A percentile compares a stretch with the other conserved stretches of the same genome.
Evolutionary conservation across 2,888 invertebrate species (phyloP).

Genomic region (Parthenolecanium corni): DNA sequence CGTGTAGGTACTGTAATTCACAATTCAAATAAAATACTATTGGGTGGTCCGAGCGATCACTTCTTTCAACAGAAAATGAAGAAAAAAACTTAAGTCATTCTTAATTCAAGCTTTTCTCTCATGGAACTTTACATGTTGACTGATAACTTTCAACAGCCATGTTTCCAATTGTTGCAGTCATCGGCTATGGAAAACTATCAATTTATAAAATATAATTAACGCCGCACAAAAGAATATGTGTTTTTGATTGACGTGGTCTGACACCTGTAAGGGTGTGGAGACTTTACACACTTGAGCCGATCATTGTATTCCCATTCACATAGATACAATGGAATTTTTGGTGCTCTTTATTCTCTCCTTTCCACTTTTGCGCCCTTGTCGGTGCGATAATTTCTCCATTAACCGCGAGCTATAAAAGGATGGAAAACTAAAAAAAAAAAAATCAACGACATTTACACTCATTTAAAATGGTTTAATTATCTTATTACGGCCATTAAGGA

Average conservation of each 20-base stretch:
- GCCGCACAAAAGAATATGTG: not conserved
- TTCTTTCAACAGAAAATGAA: too few relatives aligned
- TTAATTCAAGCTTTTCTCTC: too few relatives aligned
- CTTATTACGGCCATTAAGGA: constrained; percentile 8
- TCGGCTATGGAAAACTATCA: constrained; percentile 14
- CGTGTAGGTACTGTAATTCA: too few relatives aligned
- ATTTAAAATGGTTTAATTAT: constrained; percentile 15
- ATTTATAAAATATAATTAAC: constrained; percentile 8
- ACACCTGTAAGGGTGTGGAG: constrained; percentile 14
- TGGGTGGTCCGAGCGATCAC: too few relatives aligned
- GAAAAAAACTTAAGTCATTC: too few relatives aligned
- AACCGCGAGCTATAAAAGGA: not conserved
- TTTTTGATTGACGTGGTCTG: constrained; percentile 15
- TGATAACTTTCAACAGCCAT: not conserved
- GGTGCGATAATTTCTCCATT: not conserved
- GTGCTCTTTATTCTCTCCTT: not conserved
- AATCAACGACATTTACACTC: constrained; percentile 7
- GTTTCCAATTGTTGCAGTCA: constrained; percentile 16
- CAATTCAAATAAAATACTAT: too few relatives aligned
- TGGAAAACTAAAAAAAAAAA: not conserved
- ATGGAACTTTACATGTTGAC: too few relatives aligned
- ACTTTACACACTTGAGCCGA: not conserved
- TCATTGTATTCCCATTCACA: not conserved
- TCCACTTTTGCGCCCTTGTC: not conserved
- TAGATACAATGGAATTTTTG: constrained; percentile 6